Evolutionary conservation across 2,888 invertebrate genomes (phyloP).

Genomic region (Nysson spinosus): DNA sequence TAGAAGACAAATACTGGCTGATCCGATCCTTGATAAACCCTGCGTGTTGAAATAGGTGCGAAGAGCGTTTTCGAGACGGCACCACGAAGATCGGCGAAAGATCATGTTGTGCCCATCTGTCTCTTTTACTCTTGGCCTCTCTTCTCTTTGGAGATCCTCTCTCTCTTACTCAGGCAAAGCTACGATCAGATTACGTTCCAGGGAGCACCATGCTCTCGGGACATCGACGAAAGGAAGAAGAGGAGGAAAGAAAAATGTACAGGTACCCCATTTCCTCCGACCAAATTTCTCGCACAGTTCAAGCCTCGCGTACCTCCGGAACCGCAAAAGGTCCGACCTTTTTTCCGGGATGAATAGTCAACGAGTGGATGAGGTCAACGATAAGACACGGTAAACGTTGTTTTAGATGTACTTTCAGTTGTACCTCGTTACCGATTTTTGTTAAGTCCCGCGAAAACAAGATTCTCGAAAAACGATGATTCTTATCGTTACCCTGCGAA

Average conservation of each 20-base stretch:
- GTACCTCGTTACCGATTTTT: slow-evolving; percentile 39
- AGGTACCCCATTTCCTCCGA: slow-evolving; percentile 42
- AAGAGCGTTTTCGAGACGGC: slow-evolving; percentile 47
- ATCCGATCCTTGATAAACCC: slow-evolving; percentile 56
- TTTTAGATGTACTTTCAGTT: slow-evolving; percentile 21
- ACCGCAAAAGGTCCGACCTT: slow-evolving; percentile 19
- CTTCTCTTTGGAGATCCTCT: slow-evolving; percentile 1
- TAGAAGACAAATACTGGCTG: slow-evolving; percentile 57
- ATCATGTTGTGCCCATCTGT: slow-evolving; percentile 22
- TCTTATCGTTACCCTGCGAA: not conserved
- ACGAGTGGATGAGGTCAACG: slow-evolving; percentile 45
- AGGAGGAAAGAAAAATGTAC: slow-evolving; percentile 54
- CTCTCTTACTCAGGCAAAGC: slow-evolving; percentile 21
- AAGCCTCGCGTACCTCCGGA: not conserved
- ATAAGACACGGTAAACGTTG: slow-evolving; percentile 25
- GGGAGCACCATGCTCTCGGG: slow-evolving; percentile 14
- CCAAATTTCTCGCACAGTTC: slow-evolving; percentile 33
- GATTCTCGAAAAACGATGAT: slow-evolving; percentile 10
- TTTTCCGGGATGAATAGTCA: slow-evolving; percentile 55
- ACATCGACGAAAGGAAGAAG: slow-evolving; percentile 18
- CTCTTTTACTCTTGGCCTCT: not conserved
- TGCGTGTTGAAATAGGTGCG: slow-evolving; percentile 66
- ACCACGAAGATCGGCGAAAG: slow-evolving; percentile 44
- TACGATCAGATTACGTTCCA: slow-evolving; percentile 57
- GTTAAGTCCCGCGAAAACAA: slow-evolving; percentile 1